Evolutionary conservation across 2,113 vertebrate genomes (phyloP).

Genomic region (pig (Sus scrofa)): DNA sequence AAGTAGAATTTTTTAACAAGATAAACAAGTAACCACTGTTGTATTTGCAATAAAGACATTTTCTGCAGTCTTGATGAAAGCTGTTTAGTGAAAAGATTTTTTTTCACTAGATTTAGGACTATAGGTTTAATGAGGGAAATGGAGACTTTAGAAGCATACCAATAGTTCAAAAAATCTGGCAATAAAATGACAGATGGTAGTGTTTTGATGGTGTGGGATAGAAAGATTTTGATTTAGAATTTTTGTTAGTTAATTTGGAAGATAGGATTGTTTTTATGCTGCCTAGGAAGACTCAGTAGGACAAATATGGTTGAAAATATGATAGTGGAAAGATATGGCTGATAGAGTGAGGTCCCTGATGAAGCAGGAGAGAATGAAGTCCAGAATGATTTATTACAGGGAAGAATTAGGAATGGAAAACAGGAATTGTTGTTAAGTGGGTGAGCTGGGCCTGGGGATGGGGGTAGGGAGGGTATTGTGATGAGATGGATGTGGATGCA

Average conservation of each 20-base stretch:
- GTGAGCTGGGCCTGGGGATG: fast-evolving
- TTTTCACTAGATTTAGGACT: background rate
- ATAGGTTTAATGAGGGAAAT: background rate
- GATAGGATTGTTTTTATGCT: background rate
- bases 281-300: background rate
- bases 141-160: background rate
- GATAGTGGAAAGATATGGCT: background rate
- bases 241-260: background rate
- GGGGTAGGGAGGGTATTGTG: background rate
- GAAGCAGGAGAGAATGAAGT: background rate
- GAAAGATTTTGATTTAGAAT: background rate
- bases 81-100: background rate
- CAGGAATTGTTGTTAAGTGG: background rate
- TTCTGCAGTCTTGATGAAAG: background rate
- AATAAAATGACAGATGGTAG: background rate
- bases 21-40: background rate
- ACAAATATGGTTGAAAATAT: background rate
- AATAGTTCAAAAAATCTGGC: background rate
- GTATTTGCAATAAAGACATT: background rate
- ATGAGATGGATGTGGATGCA: background rate
- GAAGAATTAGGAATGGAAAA: background rate
- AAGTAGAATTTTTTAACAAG: background rate
- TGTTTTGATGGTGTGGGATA: background rate
- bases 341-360: background rate
- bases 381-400: background rate